phyloP scores from a whole-genome alignment of 2,888 invertebrate genomes.

The Aleiodes leptofemur region DNA sequence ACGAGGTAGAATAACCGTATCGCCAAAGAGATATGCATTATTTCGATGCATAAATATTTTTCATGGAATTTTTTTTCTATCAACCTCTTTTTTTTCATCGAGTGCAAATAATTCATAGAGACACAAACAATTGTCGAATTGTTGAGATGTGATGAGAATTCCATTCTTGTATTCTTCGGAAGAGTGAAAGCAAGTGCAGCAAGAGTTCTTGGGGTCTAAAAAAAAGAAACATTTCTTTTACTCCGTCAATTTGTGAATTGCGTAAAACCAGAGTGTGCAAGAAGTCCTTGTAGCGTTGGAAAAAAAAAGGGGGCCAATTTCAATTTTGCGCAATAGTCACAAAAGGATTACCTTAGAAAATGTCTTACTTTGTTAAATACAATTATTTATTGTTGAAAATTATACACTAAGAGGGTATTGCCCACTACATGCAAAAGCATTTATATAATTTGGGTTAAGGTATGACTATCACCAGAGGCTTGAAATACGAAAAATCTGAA shows the following conservation, averaged over 20 bases:
- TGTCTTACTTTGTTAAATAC: conserved; percentile 7
- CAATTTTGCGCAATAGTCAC: conserved; percentile 33
- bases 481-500: too few relatives aligned
- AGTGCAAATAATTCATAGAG: background rate
- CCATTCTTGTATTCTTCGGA: background rate
- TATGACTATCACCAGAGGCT: too few relatives aligned
- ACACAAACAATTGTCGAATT: background rate
- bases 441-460: too few relatives aligned
- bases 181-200: conserved; percentile 14
- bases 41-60: conserved; percentile 17
- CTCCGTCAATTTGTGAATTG: conserved; percentile 20
- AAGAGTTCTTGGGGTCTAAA: background rate
- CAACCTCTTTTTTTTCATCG: background rate
- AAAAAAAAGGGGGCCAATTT: conserved; percentile 21
- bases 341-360: conserved; percentile 24
- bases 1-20: conserved; percentile 40
- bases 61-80: conserved; percentile 6
- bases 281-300: conserved; percentile 26
- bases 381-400: conserved; percentile 21
- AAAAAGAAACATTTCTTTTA: conserved; percentile 37
- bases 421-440: too few relatives aligned
- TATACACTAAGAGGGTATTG: background rate
- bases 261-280: conserved; percentile 39
- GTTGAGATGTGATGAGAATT: too few relatives aligned
- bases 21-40: conserved; percentile 26